Evolutionary conservation across 37 sponge, comb jelly and placozoan species (phyloP).

Genomic region (Halichondria panicea): DNA sequence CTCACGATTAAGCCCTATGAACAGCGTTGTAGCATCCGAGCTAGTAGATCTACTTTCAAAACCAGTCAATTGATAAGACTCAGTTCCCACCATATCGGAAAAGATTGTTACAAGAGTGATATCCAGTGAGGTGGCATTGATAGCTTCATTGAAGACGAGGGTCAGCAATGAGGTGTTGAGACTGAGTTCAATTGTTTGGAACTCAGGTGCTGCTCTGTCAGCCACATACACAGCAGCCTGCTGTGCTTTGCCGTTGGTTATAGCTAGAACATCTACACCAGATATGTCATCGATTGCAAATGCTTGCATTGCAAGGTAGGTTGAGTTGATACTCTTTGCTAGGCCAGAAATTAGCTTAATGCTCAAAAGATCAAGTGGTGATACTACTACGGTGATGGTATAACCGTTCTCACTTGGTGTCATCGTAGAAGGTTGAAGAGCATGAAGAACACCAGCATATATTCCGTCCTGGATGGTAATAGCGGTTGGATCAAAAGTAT

Average conservation of each 20-base stretch:
- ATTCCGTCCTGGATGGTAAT: slow-evolving; percentile 73
- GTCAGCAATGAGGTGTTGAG: slow-evolving; percentile 50
- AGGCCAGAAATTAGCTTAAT: slow-evolving; percentile 68
- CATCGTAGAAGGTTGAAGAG: slow-evolving; percentile 17
- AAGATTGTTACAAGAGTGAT: slow-evolving; percentile 29
- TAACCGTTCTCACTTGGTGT: slow-evolving; percentile 66
- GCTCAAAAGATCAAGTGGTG: slow-evolving; percentile 70
- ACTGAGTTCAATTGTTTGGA: slow-evolving; percentile 47
- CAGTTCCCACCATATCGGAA: not conserved
- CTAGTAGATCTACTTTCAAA: slow-evolving; percentile 24
- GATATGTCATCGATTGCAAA: slow-evolving; percentile 91
- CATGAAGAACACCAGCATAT: slow-evolving; percentile 9
- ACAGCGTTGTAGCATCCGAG: slow-evolving; percentile 64
- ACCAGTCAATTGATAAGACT: slow-evolving; percentile 15
- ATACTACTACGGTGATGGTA: slow-evolving; percentile 56
- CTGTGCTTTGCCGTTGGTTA: slow-evolving; percentile 89
- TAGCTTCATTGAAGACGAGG: slow-evolving; percentile 75
- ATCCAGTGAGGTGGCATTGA: slow-evolving; percentile 58
- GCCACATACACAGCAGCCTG: slow-evolving; percentile 60
- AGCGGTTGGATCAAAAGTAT: slow-evolving; percentile 76
- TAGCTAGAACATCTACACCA: slow-evolving; percentile 82
- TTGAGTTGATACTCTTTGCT: slow-evolving; percentile 58
- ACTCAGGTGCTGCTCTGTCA: slow-evolving; percentile 64
- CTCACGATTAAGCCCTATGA: slow-evolving; percentile 26
- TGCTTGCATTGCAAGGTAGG: slow-evolving; percentile 88